Base-by-base conservation (phyloP, 2,888 invertebrate genomes). In the Nemotelus pantherinus region DNA sequence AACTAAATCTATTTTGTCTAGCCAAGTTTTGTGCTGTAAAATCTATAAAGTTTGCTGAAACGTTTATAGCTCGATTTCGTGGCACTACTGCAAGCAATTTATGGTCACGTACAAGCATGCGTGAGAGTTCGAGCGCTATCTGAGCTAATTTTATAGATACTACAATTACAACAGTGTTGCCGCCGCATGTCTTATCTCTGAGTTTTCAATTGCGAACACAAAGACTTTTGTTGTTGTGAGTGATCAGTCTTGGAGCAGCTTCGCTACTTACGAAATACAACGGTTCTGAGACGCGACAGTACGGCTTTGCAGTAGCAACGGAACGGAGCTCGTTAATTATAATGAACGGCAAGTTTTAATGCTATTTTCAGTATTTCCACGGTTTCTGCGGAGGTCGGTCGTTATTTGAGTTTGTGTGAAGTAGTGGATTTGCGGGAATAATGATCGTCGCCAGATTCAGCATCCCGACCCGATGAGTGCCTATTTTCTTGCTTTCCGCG, bases 281-380 rank as follows among this genome's bases (percentile, higher is more conserved):
- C 25, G 25, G 0, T 25, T 25, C 25, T 25, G 25, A 25, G 25
- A 25, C 25, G 25, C 25, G 25, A 25, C 25, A 25, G 25, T 25
- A 25, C 25, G 10, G 10, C 63, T 63, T 39, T 41, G 65, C 65
- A 41, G 39, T 3, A 60, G 25, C 41, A 60, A 39, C 10, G 45
- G 45, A 65, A 3, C 45, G 10, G 55, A 6, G n/a, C 10, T 45
- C 65, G 65, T 65, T 10, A 65, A 44, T 9, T 9, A 65, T 43
- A 65, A n/a, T 65, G 47, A 65, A 47, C 65, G 41, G 43, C 10
- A 39, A 47, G 47, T n/a, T 64, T 44, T 10, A 67, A 48, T 48
- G 67, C 25, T 67, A 67, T 67, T 67, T 67, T 67, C 70, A 70
- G 70, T 70, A 70, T 70, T 70, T 70, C 55, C 43, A 55, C 70